These are phyloP conservation scores for Chunga burmeisteri DNA, from an alignment of 2,113 vertebrate genomes.

Conservation along the genomic window DNA sequence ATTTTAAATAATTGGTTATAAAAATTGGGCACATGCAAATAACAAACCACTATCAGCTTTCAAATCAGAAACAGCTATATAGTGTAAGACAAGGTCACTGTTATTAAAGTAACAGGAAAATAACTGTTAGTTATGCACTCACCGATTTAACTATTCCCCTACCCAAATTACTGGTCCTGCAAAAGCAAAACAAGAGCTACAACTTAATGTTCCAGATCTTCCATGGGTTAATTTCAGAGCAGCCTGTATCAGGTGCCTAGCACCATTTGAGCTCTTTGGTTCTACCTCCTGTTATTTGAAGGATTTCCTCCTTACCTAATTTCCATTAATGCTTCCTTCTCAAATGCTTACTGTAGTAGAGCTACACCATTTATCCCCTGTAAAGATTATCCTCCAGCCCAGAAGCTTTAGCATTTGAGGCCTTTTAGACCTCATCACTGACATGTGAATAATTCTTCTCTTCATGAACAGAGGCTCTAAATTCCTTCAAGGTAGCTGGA, in stretches of 20 bases:
- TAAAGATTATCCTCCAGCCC: not conserved
- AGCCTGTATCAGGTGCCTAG: not conserved
- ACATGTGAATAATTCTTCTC: conserved; percentile 21
- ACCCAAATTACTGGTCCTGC: not conserved
- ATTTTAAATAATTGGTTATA: not conserved
- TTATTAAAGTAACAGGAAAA: not conserved
- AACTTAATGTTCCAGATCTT: not conserved
- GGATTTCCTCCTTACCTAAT: conserved; percentile 21
- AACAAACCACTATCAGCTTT: not conserved
- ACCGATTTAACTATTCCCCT: not conserved
- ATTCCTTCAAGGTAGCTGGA: conserved; percentile 82
- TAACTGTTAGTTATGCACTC: not conserved
- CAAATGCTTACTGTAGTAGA: not conserved
- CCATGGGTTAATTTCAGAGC: not conserved
- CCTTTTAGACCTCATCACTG: conserved; percentile 1
- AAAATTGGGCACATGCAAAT: not conserved
- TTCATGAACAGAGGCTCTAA: conserved; percentile 8
- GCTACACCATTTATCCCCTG: not conserved
- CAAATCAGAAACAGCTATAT: not conserved
- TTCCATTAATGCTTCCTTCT: conserved; percentile 21
- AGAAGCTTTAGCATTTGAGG: not conserved
- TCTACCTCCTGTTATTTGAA: not conserved
- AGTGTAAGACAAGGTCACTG: not conserved
- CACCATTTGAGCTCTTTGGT: not conserved
- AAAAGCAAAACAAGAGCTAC: not conserved